Evolutionary conservation across 37 sponge, comb jelly and placozoan species (phyloP).

Genomic region (Axinella damicornis): DNA sequence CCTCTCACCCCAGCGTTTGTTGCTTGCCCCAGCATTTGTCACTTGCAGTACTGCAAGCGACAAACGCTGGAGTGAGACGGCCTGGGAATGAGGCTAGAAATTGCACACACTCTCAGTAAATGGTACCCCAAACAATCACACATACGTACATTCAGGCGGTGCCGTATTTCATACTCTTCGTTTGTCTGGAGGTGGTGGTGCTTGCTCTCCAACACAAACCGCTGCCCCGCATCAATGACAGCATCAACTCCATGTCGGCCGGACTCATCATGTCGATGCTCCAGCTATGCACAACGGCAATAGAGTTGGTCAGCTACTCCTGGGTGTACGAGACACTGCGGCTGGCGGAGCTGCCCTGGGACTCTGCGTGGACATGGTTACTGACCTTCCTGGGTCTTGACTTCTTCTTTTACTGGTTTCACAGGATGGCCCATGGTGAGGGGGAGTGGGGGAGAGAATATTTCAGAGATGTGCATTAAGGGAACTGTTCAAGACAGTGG

Average conservation of each 20-base stretch:
- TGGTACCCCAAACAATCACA: too few species aligned
- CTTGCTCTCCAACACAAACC: constrained; percentile 38
- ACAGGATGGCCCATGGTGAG: constrained; percentile 93
- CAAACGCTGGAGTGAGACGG: too few species aligned
- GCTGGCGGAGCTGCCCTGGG: constrained; percentile 79
- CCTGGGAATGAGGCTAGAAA: too few species aligned
- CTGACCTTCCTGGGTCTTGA: constrained; percentile 77
- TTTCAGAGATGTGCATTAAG: too few species aligned
- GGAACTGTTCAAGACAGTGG: too few species aligned
- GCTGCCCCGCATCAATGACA: constrained; percentile 64
- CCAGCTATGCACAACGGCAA: constrained; percentile 1
- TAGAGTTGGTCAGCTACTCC: constrained; percentile 65
- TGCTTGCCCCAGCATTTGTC: too few species aligned
- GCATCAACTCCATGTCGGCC: constrained; percentile 80
- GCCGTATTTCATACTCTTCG: constrained; percentile 78
- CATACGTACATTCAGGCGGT: constrained; percentile 43
- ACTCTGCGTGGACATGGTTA: constrained; percentile 90
- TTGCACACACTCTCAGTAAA: too few species aligned
- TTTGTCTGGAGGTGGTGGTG: constrained; percentile 68
- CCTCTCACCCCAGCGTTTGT: too few species aligned
- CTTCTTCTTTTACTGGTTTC: constrained; percentile 87
- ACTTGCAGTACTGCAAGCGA: too few species aligned
- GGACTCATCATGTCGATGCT: constrained; percentile 52
- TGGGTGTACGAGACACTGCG: constrained; percentile 72
- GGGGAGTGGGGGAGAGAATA: not conserved